A percentile compares a stretch with the other conserved stretches of the same genome.
Conservation (phyloP, 2,797 vertebrate species). For the Salarias fasciatus region DNA sequence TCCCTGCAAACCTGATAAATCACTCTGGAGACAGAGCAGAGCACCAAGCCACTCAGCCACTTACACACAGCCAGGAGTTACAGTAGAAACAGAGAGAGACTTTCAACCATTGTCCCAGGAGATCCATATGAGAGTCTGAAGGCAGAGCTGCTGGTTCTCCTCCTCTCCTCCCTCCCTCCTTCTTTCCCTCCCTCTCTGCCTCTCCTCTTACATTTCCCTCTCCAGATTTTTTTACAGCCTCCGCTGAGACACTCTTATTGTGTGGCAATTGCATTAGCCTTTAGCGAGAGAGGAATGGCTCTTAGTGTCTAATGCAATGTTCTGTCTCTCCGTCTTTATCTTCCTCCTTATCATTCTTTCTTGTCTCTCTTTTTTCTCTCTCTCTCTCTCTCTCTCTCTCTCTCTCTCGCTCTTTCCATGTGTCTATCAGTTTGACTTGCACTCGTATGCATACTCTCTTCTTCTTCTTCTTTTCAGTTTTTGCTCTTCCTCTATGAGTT, state of each 20-base stretch:
- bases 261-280: slow-evolving; percentile 85
- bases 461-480: slow-evolving; percentile 58
- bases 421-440: slow-evolving; percentile 71
- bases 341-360: slow-evolving; percentile 64
- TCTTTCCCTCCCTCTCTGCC: slow-evolving; percentile 52
- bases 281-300: slow-evolving; percentile 77
- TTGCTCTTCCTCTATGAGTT: slow-evolving; percentile 67
- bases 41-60: slow-evolving; percentile 59
- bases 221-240: slow-evolving; percentile 74
- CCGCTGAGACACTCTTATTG: slow-evolving; percentile 82
- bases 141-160: slow-evolving; percentile 73
- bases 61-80: slow-evolving; percentile 59
- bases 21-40: slow-evolving; percentile 68
- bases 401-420: slow-evolving; percentile 52
- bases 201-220: slow-evolving; percentile 77
- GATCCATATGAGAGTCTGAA: slow-evolving; percentile 82
- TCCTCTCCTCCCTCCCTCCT: slow-evolving; percentile 39
- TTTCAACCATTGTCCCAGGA: slow-evolving; percentile 78
- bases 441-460: slow-evolving; percentile 70
- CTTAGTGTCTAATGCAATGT: slow-evolving; percentile 81
- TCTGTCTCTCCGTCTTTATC: slow-evolving; percentile 67
- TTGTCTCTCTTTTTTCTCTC: slow-evolving; percentile 34
- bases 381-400: slow-evolving; percentile 42
- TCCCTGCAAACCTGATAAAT: slow-evolving; percentile 75
- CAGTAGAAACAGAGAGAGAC: slow-evolving; percentile 69